Conservation (phyloP, 2,888 invertebrate genomes). For the Cremastinae sp. region DNA sequence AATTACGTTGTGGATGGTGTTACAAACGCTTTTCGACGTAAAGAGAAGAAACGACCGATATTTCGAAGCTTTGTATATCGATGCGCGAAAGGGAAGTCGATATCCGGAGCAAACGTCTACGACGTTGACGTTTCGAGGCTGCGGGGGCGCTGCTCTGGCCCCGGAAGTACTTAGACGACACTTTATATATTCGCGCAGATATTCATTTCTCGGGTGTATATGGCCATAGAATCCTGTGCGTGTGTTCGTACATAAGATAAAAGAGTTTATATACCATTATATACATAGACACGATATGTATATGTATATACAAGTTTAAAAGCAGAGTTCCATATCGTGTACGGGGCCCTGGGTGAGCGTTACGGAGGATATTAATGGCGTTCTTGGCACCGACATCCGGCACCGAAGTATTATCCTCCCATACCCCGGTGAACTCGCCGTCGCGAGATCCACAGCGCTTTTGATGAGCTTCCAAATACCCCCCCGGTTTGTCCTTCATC, state of each 20-base stretch:
- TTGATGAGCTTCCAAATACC: too few species aligned
- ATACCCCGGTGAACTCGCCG: too few species aligned
- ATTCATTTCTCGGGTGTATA: too few species aligned
- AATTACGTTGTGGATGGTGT: too few species aligned
- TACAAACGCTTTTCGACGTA: neutral
- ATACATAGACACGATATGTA: neutral
- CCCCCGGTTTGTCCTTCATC: too few species aligned
- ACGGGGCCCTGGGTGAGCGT: neutral
- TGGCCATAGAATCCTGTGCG: too few species aligned
- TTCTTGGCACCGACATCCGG: constrained; percentile 37
- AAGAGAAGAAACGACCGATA: neutral
- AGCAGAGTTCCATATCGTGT: neutral
- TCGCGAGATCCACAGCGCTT: neutral
- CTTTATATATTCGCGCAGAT: constrained; percentile 13
- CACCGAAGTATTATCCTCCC: constrained; percentile 10
- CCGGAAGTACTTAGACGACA: constrained; percentile 39
- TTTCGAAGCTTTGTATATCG: neutral
- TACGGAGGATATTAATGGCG: constrained; percentile 42
- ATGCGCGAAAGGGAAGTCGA: constrained; percentile 17
- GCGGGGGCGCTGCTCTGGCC: neutral
- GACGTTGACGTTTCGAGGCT: constrained; percentile 16
- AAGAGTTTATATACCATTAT: constrained; percentile 9
- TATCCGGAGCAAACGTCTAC: constrained; percentile 44
- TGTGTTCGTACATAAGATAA: too few species aligned
- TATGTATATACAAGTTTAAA: neutral